Conservation (phyloP, 2,113 vertebrate species). For the Tinamus guttatus region DNA sequence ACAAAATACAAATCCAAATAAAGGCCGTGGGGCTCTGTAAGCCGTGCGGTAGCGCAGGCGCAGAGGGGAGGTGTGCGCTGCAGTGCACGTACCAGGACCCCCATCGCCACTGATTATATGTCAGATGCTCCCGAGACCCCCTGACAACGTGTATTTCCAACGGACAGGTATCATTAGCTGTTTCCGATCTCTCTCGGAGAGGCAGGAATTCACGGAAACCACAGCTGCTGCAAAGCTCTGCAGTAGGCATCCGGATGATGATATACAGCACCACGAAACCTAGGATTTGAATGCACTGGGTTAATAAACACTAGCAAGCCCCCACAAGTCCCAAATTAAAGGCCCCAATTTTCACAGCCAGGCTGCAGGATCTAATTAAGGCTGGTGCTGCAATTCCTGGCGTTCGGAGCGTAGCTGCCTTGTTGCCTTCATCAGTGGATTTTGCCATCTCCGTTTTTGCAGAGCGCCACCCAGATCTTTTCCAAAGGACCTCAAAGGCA, state of each 20-base stretch:
- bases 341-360: constrained; percentile 63
- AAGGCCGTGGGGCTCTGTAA: neutral
- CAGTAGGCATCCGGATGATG: neutral
- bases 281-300: neutral
- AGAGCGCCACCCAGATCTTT: neutral
- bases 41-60: too few relatives aligned
- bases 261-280: neutral
- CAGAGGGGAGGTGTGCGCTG: neutral
- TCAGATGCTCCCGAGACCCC: neutral
- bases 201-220: neutral
- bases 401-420: constrained; percentile 15
- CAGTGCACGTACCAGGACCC: accelerated
- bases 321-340: constrained; percentile 48
- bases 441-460: constrained; percentile 2
- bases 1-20: neutral
- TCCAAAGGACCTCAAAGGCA: neutral
- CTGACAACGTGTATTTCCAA: accelerated
- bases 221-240: neutral
- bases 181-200: neutral
- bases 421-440: neutral
- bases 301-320: constrained; percentile 43
- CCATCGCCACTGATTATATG: neutral
- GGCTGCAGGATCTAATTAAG: constrained; percentile 57
- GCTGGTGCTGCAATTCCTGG: constrained; percentile 20
- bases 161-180: neutral